Evolutionary conservation across 2,113 vertebrate genomes (phyloP).

Genomic region (Pogona vitticeps): DNA sequence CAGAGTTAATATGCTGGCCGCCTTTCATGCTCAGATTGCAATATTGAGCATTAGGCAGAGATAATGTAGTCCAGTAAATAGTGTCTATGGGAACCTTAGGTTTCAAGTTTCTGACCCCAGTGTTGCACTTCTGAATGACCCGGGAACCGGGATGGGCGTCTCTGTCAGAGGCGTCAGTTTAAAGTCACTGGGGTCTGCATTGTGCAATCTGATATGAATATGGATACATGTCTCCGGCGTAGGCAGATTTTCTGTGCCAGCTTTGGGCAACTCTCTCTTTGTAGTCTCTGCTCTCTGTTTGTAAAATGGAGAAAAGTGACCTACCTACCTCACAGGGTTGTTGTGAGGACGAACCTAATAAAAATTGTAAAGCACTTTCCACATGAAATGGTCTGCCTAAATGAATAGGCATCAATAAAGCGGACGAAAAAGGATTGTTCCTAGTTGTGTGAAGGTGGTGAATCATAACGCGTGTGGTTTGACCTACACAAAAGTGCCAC

Average conservation of each 20-base stretch:
- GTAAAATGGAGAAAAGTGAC: constrained; percentile 8
- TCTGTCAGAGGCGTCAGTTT: neutral
- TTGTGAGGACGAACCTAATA: constrained; percentile 38
- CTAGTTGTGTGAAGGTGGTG: neutral
- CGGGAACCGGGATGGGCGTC: neutral
- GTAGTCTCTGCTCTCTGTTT: neutral
- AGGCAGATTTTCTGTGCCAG: neutral
- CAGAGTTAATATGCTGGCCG: neutral
- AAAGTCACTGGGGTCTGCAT: neutral
- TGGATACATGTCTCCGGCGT: neutral
- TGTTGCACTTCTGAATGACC: neutral
- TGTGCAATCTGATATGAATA: neutral
- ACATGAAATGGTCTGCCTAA: neutral
- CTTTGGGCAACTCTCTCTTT: neutral
- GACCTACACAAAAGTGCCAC: no score
- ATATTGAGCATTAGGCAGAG: constrained; percentile 7
- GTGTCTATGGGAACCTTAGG: neutral
- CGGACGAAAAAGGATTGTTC: fast-evolving
- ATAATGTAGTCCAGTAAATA: neutral
- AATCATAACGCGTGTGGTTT: neutral
- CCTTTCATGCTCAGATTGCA: neutral
- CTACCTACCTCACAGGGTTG: constrained; percentile 46
- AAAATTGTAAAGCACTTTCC: constrained; percentile 32
- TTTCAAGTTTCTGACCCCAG: neutral
- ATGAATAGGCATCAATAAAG: neutral